Evolutionary conservation across 1,140 invertebrate genomes (phyloP).

Genomic region (Pristionchus pacificus): DNA sequence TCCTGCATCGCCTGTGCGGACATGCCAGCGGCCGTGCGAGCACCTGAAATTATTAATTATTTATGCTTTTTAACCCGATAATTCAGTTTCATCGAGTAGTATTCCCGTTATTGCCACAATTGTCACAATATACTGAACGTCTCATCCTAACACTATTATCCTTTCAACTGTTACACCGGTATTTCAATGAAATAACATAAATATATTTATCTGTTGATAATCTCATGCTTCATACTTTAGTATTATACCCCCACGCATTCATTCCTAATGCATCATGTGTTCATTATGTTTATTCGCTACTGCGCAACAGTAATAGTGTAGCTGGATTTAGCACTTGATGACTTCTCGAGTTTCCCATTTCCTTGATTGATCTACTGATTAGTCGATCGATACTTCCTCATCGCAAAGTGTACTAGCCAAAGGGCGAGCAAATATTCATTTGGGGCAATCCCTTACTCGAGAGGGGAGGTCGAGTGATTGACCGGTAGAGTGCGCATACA

Average conservation of each 20-base stretch:
- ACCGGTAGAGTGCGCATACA: too few relatives aligned
- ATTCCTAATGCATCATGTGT: too few relatives aligned
- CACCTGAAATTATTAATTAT: slow-evolving; percentile 59
- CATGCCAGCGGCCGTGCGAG: slow-evolving; percentile 77
- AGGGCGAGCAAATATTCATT: too few relatives aligned
- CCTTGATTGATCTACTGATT: too few relatives aligned
- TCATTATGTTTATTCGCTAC: too few relatives aligned
- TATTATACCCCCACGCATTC: not conserved
- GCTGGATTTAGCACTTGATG: too few relatives aligned
- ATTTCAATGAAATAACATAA: not conserved
- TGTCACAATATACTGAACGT: not conserved
- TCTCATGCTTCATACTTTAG: slow-evolving; percentile 1
- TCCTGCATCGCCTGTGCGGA: slow-evolving; percentile 70
- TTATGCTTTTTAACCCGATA: not conserved
- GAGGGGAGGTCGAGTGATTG: too few relatives aligned
- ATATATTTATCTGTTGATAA: not conserved
- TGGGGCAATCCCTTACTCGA: too few relatives aligned
- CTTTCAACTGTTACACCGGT: slow-evolving; percentile 1
- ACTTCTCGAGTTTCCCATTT: too few relatives aligned
- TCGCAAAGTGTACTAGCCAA: too few relatives aligned
- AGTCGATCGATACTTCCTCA: too few relatives aligned
- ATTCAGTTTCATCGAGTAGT: not conserved
- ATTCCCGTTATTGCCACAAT: not conserved
- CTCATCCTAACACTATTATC: slow-evolving; percentile 2
- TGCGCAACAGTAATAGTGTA: too few relatives aligned